phyloP scores from a whole-genome alignment of 2,888 invertebrate genomes.

The Protonemura montana region DNA sequence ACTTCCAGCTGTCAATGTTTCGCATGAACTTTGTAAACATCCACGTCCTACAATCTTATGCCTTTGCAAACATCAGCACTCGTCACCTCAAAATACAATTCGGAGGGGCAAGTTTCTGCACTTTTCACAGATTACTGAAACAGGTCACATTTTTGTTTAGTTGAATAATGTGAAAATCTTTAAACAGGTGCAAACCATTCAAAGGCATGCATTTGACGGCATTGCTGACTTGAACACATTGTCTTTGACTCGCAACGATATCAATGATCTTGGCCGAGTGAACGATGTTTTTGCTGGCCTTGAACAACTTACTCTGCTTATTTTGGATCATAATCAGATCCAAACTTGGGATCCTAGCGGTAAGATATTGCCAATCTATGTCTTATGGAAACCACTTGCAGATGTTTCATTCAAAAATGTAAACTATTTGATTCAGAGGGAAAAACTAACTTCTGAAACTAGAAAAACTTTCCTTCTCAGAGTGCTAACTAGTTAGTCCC shows the following conservation, averaged over 20 bases:
- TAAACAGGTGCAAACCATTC: neutral
- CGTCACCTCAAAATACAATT: constrained; percentile 25
- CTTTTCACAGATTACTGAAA: no score
- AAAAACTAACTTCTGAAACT: no score
- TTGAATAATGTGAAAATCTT: neutral
- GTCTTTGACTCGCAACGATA: constrained; percentile 38
- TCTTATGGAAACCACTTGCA: no score
- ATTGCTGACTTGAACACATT: constrained; percentile 30
- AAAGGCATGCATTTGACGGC: neutral
- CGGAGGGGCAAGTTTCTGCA: constrained; percentile 7
- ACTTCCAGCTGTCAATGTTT: constrained; percentile 9
- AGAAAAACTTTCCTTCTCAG: no score
- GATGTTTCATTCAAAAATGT: no score
- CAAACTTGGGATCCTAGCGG: constrained; percentile 14
- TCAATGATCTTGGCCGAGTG: constrained; percentile 21
- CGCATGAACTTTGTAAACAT: constrained; percentile 36
- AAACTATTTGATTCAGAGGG: no score
- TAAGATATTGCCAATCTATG: neutral
- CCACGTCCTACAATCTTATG: neutral
- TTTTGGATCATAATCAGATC: constrained; percentile 40
- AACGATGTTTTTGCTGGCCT: constrained; percentile 38
- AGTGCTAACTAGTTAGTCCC: no score
- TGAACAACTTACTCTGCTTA: constrained; percentile 21
- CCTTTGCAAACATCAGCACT: neutral
- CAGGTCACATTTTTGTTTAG: neutral